Evolutionary conservation across 2,797 vertebrate species (phyloP).

Genomic region (Sebastolobus alascanus): DNA sequence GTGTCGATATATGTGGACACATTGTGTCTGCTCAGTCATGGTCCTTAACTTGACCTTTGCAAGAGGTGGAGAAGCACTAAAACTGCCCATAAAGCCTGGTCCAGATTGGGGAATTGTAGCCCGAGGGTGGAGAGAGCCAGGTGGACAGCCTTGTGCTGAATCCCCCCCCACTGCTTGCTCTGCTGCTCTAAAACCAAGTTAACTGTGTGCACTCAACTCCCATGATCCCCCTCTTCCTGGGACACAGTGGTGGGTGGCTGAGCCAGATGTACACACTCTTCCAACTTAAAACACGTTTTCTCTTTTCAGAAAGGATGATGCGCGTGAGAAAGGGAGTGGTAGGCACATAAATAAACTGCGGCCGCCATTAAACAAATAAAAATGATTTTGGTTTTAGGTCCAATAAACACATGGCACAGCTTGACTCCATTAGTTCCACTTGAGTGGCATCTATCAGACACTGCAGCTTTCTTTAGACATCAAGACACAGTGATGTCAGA

Average conservation of each 20-base stretch:
- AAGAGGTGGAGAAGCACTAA: conserved; percentile 53
- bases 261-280: conserved; percentile 71
- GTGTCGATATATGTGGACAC: neutral
- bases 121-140: conserved; percentile 67
- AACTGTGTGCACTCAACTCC: conserved; percentile 58
- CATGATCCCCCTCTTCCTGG: conserved; percentile 67
- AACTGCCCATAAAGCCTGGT: conserved; percentile 57
- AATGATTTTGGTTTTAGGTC: conserved; percentile 76
- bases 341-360: conserved; percentile 56
- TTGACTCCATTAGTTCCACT: conserved; percentile 80
- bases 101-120: conserved; percentile 54
- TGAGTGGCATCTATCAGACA: conserved; percentile 75
- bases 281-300: conserved; percentile 55
- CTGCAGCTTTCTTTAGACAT: conserved; percentile 56
- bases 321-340: conserved; percentile 45
- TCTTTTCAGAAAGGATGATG: conserved; percentile 32
- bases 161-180: conserved; percentile 27
- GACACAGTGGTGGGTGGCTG: conserved; percentile 53
- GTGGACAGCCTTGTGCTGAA: conserved; percentile 66
- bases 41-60: conserved; percentile 70
- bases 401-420: conserved; percentile 75
- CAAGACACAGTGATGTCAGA: conserved; percentile 68
- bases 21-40: conserved; percentile 49
- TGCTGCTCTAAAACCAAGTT: conserved; percentile 62
- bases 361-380: conserved; percentile 60